These are phyloP conservation scores for Drosophila koepferae DNA, from an alignment of 2,888 invertebrate species.

Conservation along the genomic window DNA sequence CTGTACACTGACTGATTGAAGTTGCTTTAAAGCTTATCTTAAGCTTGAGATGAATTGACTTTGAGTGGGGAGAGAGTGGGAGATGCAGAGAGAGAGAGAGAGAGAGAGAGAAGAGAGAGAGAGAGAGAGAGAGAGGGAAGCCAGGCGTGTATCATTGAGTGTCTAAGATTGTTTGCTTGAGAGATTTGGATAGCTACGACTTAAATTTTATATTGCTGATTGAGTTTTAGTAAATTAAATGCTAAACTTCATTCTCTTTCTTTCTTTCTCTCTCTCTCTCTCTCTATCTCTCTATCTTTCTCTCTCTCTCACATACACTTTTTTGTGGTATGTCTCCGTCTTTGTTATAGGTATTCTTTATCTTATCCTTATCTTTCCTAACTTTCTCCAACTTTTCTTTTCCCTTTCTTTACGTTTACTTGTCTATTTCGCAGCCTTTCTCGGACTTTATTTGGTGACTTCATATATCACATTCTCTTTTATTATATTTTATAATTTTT, in stretches of 20 bases:
- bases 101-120: not conserved
- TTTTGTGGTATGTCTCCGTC: too few species aligned
- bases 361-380: too few species aligned
- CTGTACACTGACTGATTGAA: not conserved
- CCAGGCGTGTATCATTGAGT: not conserved
- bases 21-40: not conserved
- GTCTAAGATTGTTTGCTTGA: not conserved
- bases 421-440: accelerated
- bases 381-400: too few species aligned
- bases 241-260: too few species aligned
- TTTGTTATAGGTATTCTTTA: too few species aligned
- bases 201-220: not conserved
- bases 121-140: not conserved
- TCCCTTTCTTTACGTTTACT: too few species aligned
- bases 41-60: not conserved
- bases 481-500: too few species aligned
- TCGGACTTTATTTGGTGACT: too few species aligned
- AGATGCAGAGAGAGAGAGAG: not conserved
- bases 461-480: too few species aligned
- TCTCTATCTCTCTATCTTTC: too few species aligned
- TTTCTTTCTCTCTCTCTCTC: too few species aligned
- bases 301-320: too few species aligned
- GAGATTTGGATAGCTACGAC: not conserved
- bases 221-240: not conserved
- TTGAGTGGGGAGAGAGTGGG: not conserved